Base-by-base conservation (phyloP, 2,888 invertebrate species). In the Drosophila subsilvestris region DNA sequence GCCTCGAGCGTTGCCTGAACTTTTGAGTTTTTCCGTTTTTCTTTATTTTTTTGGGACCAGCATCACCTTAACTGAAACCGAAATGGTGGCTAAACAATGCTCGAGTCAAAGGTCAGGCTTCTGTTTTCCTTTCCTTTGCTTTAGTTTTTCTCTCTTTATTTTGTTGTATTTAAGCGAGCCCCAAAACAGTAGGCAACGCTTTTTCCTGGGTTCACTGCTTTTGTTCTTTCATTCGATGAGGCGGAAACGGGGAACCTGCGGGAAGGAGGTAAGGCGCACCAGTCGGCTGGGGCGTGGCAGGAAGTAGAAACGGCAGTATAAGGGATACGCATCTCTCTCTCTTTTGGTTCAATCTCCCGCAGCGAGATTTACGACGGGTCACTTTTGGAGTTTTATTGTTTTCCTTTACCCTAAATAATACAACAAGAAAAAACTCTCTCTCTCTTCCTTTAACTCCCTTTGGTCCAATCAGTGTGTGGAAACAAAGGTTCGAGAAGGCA, bases 331-430 rank as follows among this genome's bases (percentile, higher is more conserved):
- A 59, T 75, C 54, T 55, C 54, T 42, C 43, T 18, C 63, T 57
- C 20, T 80, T 63, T 32, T 48, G 55, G 37, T n/a, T n/a, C 37
- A 37, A 37, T 37, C 37, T 53, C 71, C 74, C 62, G 76, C 76
- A 74, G 86, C 57, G 76, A 86, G 86, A 83, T 83, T 83, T 87
- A 83, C 83, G 83, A 83, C 69, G 83, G 84, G 83, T 83, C 88
- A 83, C 79, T 71, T 76, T 71, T 47, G 53, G 63, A 69, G 74
- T 77, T 77, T 81, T 85, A 85, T 87, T 83, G 82, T 85, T 81
- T 81, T 75, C 66, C 47, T 49, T 59, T 43, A 29, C 37, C 51
- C 57, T 57, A 57, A 57, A 42, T 1, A 67, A 56, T 42, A 48
- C 29, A 9, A 44, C 45, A 70, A 32, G 18, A 27, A 50, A 20